Evolutionary conservation across 2,888 invertebrate genomes (phyloP), one percentile per base, ranked within the genome.

Genomic region (Alloscopus bannaensis): DNA sequence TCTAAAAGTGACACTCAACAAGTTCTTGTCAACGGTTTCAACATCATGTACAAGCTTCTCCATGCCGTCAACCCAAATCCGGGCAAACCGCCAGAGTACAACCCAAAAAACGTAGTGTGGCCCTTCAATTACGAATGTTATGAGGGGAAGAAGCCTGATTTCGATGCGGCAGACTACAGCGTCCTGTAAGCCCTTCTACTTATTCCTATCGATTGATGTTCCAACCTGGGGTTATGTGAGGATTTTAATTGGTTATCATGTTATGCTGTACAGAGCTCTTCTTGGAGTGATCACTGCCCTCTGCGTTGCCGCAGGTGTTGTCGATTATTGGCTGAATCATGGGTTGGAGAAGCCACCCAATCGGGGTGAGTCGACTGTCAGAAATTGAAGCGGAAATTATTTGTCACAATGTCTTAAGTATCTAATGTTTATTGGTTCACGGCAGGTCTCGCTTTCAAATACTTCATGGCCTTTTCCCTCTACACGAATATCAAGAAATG

Each of bases 401-500:
- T 66, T 31, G 24, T 28, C 16, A 31, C 40, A 13, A 62, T 62
- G n/a, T 4, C 16, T 59, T 40, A n/a, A n/a, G n/a, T n/a, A n/a
- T n/a, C n/a, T n/a, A n/a, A n/a, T n/a, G n/a, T 62, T 79, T 28
- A 57, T 57, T 57, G 4, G 16, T 18, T 55, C 18, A n/a, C 8
- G 2, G 11, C 20, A 50, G 76, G 77, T 2, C 29, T 65, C 13
- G 69, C 60, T 0, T 81, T 45, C 47, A 66, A 81, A 18, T 81
- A 78, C 36, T 59, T 81, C 22, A 75, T 90, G 86, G 89, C 92
- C 0, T 94, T 94, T 88, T 94, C 94, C 0, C 88, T 93, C 8
- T 91, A 92, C 87, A 91, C 90, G 77, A 92, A 93, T 22, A 86
- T 91, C 8, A 88, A 88, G 65, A 90, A 91, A 86, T 89, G 94